phyloP scores from a whole-genome alignment of 2,797 vertebrate species.

The Parauchenoglanis punctatus region DNA sequence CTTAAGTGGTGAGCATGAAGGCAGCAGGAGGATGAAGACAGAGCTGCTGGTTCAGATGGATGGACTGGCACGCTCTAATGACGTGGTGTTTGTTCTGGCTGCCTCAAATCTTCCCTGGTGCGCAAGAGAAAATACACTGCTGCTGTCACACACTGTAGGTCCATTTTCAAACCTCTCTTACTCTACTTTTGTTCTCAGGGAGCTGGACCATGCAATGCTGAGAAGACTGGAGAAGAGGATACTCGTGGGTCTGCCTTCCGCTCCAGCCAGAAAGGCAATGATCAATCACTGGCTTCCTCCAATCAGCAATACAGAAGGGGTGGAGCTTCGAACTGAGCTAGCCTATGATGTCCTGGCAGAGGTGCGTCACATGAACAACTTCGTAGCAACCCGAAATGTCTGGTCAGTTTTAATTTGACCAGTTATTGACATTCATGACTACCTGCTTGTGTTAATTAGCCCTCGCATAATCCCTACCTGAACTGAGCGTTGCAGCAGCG shows the following conservation, averaged over 20 bases:
- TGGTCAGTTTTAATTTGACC: background rate
- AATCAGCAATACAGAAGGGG: conserved; percentile 74
- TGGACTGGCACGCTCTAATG: conserved; percentile 87
- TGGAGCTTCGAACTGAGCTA: conserved; percentile 82
- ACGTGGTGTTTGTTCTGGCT: conserved; percentile 94
- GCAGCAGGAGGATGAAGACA: conserved; percentile 92
- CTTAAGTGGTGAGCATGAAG: conserved; percentile 88
- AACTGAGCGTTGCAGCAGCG: background rate
- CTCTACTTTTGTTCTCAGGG: conserved; percentile 74
- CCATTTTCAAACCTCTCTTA: background rate
- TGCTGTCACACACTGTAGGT: background rate
- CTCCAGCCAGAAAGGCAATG: conserved; percentile 85
- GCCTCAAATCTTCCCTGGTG: conserved; percentile 89
- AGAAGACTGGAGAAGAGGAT: conserved; percentile 94
- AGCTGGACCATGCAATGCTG: conserved; percentile 91
- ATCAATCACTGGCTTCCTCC: conserved; percentile 91
- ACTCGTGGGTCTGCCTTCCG: conserved; percentile 85
- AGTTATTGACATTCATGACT: background rate
- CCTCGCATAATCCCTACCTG: background rate
- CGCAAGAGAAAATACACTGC: conserved; percentile 11
- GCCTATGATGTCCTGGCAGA: conserved; percentile 82
- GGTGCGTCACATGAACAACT: conserved; percentile 67
- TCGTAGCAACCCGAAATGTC: background rate
- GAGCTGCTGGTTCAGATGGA: conserved; percentile 98
- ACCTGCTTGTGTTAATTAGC: background rate